Base-by-base conservation (phyloP, 1,140 invertebrate species). In the Pachyrhynchus sulphureomaculatus region DNA sequence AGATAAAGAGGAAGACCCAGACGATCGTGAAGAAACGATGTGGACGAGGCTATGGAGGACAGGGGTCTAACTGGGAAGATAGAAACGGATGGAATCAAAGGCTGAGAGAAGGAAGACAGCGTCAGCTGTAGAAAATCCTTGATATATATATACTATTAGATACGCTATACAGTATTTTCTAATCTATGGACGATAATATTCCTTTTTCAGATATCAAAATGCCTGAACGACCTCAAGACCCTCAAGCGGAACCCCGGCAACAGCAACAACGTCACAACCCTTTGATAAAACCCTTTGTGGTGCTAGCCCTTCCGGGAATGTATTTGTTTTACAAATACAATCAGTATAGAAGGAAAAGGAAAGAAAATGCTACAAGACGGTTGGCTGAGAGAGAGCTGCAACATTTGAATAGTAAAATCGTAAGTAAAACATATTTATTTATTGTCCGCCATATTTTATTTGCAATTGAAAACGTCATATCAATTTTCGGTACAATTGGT, bases 281-380 rank as follows among this genome's bases (percentile, higher is more conserved):
- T 75, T 78, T 91, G 66, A 90, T 90, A 85, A 87, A 88, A 75
- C 89, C 89, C 1, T 83, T 91, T 70, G 88, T 90, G 68, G 89
- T 90, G 68, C 78, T 93, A 45, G 90, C 89, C 1, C 77, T 91
- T 66, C 90, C 90, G 60, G 90, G 90, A 62, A 93, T 92, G 90
- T 93, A 92, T 78, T 82, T 93, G 64, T 89, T 92, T 78, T 91
- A 92, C 80, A 93, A 93, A 78, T 92, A 92, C 80, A 91, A 88
- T 77, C 89, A 92, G 77, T 92, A 90, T 77, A 87, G 89, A 66
- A 81, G 89, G 55, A 89, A 91, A 75, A 88, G 91, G 76, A 86
- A 89, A 72, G 90, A 93, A 77, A 85, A 89, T 69, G 87, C 88
- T 37, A 82, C 87, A 62, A 80, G 89, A 66, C 86, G 88, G 66